phyloP scores from a whole-genome alignment of 2,888 invertebrate genomes.

The Disparrhopalites patrizii region DNA sequence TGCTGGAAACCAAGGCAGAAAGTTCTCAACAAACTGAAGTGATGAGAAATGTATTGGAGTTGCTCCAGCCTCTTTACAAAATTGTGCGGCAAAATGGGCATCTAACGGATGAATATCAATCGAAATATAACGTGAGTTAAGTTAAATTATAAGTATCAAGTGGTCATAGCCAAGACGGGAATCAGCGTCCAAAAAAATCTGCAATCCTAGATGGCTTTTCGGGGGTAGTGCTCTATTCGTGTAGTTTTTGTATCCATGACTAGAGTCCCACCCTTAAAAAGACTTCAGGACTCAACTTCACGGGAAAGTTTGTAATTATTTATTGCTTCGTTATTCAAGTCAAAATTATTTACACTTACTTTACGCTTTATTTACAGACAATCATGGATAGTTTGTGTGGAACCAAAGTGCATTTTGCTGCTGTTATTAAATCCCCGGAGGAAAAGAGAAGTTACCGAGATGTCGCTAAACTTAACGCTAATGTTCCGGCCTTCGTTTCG shows the following conservation, averaged over 20 bases:
- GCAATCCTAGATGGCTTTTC: constrained; percentile 22
- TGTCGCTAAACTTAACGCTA: background rate
- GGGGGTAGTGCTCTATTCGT: constrained; percentile 31
- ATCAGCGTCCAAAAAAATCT: background rate
- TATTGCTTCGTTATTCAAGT: background rate
- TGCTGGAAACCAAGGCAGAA: constrained; percentile 2
- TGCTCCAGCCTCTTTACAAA: constrained; percentile 24
- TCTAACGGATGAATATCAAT: constrained; percentile 24
- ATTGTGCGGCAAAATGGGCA: constrained; percentile 25
- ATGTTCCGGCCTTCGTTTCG: background rate
- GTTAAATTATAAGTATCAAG: background rate
- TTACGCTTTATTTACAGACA: background rate
- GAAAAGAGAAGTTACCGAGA: background rate
- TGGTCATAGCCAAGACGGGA: background rate
- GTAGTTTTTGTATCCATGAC: constrained; percentile 38
- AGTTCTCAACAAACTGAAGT: constrained; percentile 16
- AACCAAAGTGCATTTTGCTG: constrained; percentile 11
- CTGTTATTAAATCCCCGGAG: background rate
- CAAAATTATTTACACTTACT: background rate
- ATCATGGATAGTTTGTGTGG: constrained; percentile 19
- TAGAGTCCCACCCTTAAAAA: constrained; percentile 47
- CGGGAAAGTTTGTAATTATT: background rate
- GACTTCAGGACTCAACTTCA: background rate
- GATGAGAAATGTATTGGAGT: constrained; percentile 8
- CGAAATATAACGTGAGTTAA: constrained; percentile 28